Base-by-base conservation (phyloP, 2,797 vertebrate genomes). In the Craterocephalus amniculus region DNA sequence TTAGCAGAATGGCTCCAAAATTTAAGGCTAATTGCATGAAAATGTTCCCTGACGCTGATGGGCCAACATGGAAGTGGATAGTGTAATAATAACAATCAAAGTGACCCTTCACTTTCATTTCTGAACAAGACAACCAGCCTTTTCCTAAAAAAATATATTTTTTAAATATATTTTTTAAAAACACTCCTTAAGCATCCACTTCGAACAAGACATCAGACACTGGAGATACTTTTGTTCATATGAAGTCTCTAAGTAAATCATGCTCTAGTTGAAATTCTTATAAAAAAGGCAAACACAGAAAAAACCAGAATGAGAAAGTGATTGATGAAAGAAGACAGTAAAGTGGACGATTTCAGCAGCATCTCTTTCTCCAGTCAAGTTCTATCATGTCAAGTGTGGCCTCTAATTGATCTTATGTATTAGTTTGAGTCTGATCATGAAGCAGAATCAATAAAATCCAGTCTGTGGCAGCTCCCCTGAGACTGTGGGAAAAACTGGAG, bases 341-440 rank as follows among this genome's bases (percentile, higher is more conserved):
- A 11, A 60, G 6, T 40, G 10, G 35, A 26, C 32, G 18, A 59
- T 26, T 64, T 73, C 22, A 51, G 27, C 29, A 58, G 62, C 58
- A 26, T 62, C 61, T 67, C 43, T 31, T 1, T 22, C 64, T 27
- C 29, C 62, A 45, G 78, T 84, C 76, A 79, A 62, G 43, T 83
- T 75, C 80, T 79, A 70, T 86, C 72, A 32, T 66, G 58, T 76
- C 74, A 76, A 58, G 54, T 35, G 54, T 60, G 54, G 52, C 36
- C 7, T 31, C 27, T 52, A 52, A 86, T 83, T 70, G 84, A 87
- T 85, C 72, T 52, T 6, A 40, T 2, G 13, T n/a, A 78, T 74
- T 56, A 69, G 40, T 57, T 70, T 78, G 66, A 68, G 57, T 74
- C 59, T 20, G 31, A 24, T 51, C 67, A 62, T 35, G 26, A 75